These are phyloP conservation scores for Neoarius graeffei DNA, from an alignment of 2,113 vertebrate species.

Conservation along the genomic window DNA sequence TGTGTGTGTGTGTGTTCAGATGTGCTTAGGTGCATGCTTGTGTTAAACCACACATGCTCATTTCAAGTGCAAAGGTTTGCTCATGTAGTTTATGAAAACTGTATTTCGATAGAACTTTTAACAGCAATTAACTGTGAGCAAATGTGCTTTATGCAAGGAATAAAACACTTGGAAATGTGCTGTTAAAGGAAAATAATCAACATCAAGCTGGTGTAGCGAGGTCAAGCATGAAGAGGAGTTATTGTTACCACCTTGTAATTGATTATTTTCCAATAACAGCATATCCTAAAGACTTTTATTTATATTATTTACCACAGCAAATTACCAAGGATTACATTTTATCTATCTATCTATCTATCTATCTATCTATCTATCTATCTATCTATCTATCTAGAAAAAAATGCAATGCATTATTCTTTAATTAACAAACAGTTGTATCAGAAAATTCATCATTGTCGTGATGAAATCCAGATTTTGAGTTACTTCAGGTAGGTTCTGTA, in stretches of 20 bases:
- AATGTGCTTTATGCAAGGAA: background rate
- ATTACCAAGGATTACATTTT: background rate
- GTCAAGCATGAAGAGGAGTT: background rate
- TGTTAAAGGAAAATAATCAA: background rate
- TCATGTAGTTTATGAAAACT: slow-evolving; percentile 13
- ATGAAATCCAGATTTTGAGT: background rate
- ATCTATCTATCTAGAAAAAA: background rate
- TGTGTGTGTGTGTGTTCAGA: background rate
- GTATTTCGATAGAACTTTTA: background rate
- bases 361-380: no score
- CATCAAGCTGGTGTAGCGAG: background rate
- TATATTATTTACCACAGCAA: background rate
- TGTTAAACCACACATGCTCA: slow-evolving; percentile 26
- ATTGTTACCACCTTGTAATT: background rate
- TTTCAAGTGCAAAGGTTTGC: slow-evolving; percentile 12
- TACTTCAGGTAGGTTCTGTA: background rate
- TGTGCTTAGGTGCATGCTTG: slow-evolving; percentile 5
- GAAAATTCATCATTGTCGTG: background rate
- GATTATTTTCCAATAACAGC: background rate
- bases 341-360: no score
- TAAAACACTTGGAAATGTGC: background rate
- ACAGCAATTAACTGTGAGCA: background rate
- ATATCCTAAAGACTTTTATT: background rate
- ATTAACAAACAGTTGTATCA: background rate
- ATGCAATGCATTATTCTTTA: background rate